Conservation (phyloP, 2,888 invertebrate genomes). For the Molanna angustata region DNA sequence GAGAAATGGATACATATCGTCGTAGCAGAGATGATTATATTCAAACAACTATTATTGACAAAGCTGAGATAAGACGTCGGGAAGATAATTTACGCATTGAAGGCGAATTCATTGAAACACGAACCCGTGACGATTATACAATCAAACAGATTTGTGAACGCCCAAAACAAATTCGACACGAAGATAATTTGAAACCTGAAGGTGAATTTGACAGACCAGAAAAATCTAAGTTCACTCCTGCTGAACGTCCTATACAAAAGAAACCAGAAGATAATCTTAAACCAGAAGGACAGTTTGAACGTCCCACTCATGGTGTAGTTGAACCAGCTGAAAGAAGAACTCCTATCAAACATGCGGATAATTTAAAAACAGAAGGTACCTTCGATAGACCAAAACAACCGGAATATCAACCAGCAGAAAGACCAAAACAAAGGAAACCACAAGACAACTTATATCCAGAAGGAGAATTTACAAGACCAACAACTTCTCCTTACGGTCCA, state of each 20-base stretch:
- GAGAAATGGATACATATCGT: constrained; percentile 48
- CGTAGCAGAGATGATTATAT: constrained; percentile 46
- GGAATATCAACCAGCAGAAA: constrained; percentile 46
- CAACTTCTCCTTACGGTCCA: constrained; percentile 41
- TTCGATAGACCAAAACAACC: constrained; percentile 43
- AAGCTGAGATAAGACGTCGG: constrained; percentile 45
- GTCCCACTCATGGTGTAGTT: constrained; percentile 38
- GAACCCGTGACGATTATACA: constrained; percentile 45
- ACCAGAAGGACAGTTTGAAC: constrained; percentile 57
- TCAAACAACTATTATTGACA: constrained; percentile 39
- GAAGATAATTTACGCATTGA: constrained; percentile 51
- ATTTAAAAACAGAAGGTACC: constrained; percentile 55
- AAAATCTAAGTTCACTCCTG: constrained; percentile 49
- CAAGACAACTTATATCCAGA: constrained; percentile 57
- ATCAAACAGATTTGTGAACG: constrained; percentile 51
- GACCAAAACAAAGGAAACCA: constrained; percentile 51
- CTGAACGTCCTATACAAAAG: constrained; percentile 43
- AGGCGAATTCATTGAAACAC: constrained; percentile 57
- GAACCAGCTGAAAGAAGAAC: constrained; percentile 44
- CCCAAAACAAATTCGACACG: constrained; percentile 55
- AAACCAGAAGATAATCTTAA: constrained; percentile 51
- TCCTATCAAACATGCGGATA: constrained; percentile 45
- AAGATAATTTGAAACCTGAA: constrained; percentile 56
- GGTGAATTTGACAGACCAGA: constrained; percentile 56
- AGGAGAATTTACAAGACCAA: constrained; percentile 50